phyloP scores from a whole-genome alignment of 2,113 vertebrate genomes.

The Sphyrna mokarran region DNA sequence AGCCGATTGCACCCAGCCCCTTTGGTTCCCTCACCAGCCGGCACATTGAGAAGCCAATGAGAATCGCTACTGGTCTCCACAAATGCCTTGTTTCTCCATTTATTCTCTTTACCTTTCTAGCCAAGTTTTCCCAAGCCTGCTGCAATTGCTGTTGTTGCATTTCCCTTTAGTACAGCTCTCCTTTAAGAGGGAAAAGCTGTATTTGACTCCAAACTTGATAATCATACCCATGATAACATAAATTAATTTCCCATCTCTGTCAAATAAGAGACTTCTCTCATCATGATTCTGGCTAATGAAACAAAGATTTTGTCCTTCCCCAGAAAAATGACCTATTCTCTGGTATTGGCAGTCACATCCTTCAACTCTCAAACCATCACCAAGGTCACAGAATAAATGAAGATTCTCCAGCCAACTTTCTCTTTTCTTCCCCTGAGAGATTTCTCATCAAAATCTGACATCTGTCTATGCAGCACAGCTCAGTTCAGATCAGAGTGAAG shows the following conservation, averaged over 20 bases:
- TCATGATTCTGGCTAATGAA: not conserved
- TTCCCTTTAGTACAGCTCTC: not conserved
- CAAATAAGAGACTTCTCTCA: not conserved
- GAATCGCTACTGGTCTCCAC: too few species aligned
- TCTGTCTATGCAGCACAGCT: not conserved
- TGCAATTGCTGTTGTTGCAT: not conserved
- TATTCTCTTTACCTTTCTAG: not conserved
- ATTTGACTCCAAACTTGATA: not conserved
- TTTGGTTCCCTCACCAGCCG: too few species aligned
- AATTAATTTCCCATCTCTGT: slow-evolving; percentile 1
- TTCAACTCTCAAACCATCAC: not conserved
- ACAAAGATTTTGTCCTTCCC: not conserved
- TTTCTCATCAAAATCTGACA: not conserved
- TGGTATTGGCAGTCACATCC: not conserved
- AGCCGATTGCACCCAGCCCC: too few species aligned
- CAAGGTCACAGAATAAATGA: not conserved
- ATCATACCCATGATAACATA: not conserved
- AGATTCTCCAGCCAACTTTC: not conserved
- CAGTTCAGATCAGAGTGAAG: not conserved
- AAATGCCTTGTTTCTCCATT: not conserved
- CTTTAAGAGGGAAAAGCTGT: not conserved
- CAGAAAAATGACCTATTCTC: not conserved
- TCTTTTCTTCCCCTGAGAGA: not conserved
- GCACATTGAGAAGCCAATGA: too few species aligned
- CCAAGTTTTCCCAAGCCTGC: not conserved